Percentiles rank a stretch among this genome's conserved stretches.
Conservation (phyloP, 2,797 vertebrate genomes). For the Pantherophis vulpinus region DNA sequence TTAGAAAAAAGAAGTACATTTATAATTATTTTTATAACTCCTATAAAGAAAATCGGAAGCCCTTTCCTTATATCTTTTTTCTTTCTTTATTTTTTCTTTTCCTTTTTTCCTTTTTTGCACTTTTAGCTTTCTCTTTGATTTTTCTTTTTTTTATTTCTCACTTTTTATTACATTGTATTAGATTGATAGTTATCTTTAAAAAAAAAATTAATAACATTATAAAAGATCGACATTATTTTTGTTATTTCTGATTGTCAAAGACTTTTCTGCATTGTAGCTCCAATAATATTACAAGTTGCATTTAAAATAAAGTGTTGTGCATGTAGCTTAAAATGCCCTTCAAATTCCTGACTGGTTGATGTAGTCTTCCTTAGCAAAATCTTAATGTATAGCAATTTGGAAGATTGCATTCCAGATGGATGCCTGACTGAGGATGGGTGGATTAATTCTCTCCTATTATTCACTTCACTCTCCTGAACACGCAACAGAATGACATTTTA, state of each 20-base stretch:
- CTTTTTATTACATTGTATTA: not conserved
- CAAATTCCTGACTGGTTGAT: not conserved
- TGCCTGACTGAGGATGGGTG: constrained; percentile 13
- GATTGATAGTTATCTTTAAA: not conserved
- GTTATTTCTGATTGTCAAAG: not conserved
- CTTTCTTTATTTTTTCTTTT: not conserved
- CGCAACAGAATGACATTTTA: constrained; percentile 14
- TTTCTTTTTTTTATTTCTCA: not conserved
- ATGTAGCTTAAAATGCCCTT: not conserved
- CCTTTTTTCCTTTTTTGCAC: not conserved
- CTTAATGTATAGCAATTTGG: not conserved
- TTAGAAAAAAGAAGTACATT: not conserved
- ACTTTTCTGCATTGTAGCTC: not conserved
- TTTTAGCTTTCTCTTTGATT: not conserved
- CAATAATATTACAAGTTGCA: not conserved
- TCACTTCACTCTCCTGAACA: constrained; percentile 24
- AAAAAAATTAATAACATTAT: not conserved
- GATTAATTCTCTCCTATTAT: constrained; percentile 30
- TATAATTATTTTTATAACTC: not conserved
- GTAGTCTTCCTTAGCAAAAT: constrained; percentile 18
- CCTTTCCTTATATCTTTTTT: not conserved
- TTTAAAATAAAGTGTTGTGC: constrained; percentile 3
- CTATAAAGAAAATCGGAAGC: not conserved
- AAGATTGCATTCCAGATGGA: constrained; percentile 9
- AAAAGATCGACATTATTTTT: not conserved